Conservation (phyloP, 2,888 invertebrate genomes). For the Steinernema scapterisci region DNA sequence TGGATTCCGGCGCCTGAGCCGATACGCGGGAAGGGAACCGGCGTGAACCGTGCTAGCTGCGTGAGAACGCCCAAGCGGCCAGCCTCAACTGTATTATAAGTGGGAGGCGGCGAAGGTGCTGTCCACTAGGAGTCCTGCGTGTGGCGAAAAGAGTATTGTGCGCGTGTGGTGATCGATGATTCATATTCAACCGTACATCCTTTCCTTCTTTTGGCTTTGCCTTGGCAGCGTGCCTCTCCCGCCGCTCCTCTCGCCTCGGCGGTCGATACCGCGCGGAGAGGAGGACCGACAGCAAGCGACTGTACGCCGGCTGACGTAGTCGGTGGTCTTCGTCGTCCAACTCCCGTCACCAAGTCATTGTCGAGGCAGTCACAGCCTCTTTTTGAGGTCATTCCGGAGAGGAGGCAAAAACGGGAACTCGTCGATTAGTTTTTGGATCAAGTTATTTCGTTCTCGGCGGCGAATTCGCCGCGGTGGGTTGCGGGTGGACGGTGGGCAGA, state of each 20-base stretch:
- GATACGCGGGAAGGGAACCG: neutral
- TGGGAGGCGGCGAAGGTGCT: conserved; percentile 27
- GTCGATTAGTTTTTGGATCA: neutral
- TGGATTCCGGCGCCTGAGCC: neutral
- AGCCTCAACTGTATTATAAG: conserved; percentile 28
- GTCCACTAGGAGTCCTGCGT: conserved; percentile 7
- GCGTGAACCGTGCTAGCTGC: neutral
- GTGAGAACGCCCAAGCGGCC: conserved; percentile 9
- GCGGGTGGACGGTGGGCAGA: neutral
- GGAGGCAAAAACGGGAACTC: conserved; percentile 14
- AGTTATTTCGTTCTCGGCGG: conserved; percentile 26
- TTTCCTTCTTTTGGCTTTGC: conserved; percentile 30
- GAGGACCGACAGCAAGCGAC: conserved; percentile 12
- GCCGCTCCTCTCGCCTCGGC: neutral
- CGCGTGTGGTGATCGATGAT: conserved; percentile 32
- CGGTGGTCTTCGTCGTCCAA: neutral
- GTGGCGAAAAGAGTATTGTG: conserved; percentile 13
- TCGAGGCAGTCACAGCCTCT: conserved; percentile 9
- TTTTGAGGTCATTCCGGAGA: conserved; percentile 13
- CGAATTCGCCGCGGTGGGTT: neutral
- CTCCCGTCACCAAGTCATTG: neutral
- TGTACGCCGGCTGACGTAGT: conserved; percentile 15
- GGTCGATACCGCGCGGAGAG: neutral
- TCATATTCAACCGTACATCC: conserved; percentile 28
- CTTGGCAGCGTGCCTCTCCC: neutral